These are phyloP conservation scores for Falco punctatus DNA, from an alignment of 2,113 vertebrate species.

Conservation along the genomic window DNA sequence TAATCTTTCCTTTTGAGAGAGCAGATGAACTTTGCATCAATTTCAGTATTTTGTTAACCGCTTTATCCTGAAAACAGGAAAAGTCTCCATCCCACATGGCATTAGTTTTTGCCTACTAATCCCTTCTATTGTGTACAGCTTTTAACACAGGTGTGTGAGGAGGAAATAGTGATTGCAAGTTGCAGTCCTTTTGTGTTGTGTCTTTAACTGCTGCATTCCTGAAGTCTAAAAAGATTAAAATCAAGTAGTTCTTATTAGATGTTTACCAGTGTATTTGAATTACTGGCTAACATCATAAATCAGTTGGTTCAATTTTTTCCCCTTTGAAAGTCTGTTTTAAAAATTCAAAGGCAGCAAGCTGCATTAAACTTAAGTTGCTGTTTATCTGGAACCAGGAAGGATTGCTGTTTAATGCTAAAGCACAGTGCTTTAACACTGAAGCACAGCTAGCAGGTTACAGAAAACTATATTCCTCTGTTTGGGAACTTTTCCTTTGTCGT, in stretches of 20 bases:
- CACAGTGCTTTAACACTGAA: not conserved
- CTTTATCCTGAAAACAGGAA: not conserved
- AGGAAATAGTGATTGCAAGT: constrained; percentile 2
- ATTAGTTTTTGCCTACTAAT: not conserved
- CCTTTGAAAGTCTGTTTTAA: not conserved
- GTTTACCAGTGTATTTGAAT: not conserved
- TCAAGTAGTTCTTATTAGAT: not conserved
- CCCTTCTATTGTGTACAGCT: not conserved
- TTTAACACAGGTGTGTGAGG: not conserved
- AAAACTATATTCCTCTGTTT: not conserved
- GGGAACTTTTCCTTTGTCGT: not conserved
- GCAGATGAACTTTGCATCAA: not conserved
- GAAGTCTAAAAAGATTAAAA: not conserved
- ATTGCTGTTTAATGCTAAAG: not conserved
- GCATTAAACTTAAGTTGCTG: not conserved
- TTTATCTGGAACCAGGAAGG: not conserved
- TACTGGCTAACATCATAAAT: not conserved
- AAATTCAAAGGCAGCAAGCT: not conserved
- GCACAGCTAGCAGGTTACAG: not conserved
- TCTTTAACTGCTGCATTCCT: not conserved
- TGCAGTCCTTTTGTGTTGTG: not conserved
- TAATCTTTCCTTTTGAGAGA: not conserved
- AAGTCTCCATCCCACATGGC: not conserved
- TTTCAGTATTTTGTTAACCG: not conserved
- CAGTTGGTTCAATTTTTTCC: not conserved